Evolutionary conservation across 2,113 vertebrate species (phyloP), one percentile per base, ranked within the genome.

Genomic region (Dolichotis patagonum): DNA sequence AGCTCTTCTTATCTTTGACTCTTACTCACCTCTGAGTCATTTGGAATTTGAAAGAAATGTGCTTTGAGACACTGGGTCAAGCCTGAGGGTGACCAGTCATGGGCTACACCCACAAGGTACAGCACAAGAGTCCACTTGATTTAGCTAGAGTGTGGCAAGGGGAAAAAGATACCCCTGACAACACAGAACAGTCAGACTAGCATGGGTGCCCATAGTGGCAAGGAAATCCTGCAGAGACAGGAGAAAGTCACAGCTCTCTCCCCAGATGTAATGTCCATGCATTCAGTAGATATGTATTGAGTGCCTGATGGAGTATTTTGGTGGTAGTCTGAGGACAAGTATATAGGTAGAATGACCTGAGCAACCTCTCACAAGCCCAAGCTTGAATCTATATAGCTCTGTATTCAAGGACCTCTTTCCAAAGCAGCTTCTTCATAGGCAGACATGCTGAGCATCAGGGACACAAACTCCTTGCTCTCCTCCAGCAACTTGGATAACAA

Each of bases 21-120:
- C 90, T 9, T 69, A 52, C 7, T 32, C 22, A 85, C 20, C 13
- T 32, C 49, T 60, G 73, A 65, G 11, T 69, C 89, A 63, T 32
- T 91, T 75, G 32, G 63, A 94, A 82, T 81, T 16, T 46, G 32
- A 96, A 90, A 62, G 41, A 71, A 85, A 94, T 30, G 4, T 80
- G 58, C n/a, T 30, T 49, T 38, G 46, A 75, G 54, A 97, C 63
- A 52, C 8, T 62, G 49, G 65, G 49, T 58, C 63, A 90, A 49
- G 13, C 60, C 38, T 54, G 6, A 3, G 24, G 20, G 28, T 62
- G 73, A 30, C 85, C 14, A 54, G 78, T 88, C 41, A 65, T 62
- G 17, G 38, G 73, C 67, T 58, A n/a, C 11, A 22, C 52, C 56
- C 81, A 77, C 35, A 80, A n/a, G 54, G 32, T 17, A 11, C 1